A percentile compares a stretch with the other conserved stretches of the same genome.
Evolutionary conservation across 2,113 vertebrate species (phyloP).

Genomic region (Eulacestoma nigropectus): DNA sequence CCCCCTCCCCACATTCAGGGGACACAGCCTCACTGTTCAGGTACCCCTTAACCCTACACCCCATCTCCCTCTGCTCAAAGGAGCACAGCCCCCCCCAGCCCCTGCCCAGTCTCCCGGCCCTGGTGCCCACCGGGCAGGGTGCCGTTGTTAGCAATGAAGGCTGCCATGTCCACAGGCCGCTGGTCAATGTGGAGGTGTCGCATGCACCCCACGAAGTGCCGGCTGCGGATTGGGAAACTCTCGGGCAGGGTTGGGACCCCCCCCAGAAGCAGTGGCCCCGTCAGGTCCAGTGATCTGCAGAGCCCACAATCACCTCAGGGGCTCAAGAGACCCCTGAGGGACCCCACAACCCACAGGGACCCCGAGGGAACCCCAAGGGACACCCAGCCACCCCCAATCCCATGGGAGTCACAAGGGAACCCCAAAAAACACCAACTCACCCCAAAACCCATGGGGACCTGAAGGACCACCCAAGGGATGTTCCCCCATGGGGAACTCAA

Average conservation of each 20-base stretch:
- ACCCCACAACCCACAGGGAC: background rate
- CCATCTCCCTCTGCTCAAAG: background rate
- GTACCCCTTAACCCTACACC: background rate
- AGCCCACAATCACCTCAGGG: background rate
- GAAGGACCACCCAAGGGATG: background rate
- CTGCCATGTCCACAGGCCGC: conserved; percentile 85
- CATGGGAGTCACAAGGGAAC: background rate
- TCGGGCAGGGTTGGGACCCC: conserved; percentile 89
- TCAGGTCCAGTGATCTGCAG: conserved; percentile 89
- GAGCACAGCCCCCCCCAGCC: background rate
- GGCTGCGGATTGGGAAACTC: conserved; percentile 85
- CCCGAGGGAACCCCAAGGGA: background rate
- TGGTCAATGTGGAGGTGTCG: conserved; percentile 86
- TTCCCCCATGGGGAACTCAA: background rate
- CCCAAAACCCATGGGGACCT: background rate
- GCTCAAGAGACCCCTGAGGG: background rate
- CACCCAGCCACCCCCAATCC: background rate
- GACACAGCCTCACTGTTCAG: background rate
- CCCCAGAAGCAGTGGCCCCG: conserved; percentile 87
- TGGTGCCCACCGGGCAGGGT: conserved; percentile 79
- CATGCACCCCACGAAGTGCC: conserved; percentile 92
- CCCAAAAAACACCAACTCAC: background rate
- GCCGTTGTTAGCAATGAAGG: conserved; percentile 94
- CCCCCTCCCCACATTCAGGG: background rate
- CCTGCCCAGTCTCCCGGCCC: background rate